These are phyloP conservation scores for Oreochromis grahami DNA, from an alignment of 2,797 vertebrate genomes.

Conservation along the genomic window DNA sequence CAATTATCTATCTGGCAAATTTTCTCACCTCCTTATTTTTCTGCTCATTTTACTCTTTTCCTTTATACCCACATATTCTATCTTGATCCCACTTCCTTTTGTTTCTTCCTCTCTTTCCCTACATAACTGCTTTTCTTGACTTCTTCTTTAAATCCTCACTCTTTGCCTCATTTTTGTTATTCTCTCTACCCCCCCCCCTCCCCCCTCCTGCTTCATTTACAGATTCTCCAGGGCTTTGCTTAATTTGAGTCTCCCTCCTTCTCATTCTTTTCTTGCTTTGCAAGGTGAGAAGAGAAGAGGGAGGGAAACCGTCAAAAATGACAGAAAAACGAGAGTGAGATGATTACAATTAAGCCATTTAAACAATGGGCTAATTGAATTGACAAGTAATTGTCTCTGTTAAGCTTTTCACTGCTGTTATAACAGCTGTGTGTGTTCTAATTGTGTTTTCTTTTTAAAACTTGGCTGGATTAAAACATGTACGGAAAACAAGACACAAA, in stretches of 20 bases:
- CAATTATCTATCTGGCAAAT: background rate
- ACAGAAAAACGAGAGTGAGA: background rate
- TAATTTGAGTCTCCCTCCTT: background rate
- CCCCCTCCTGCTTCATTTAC: background rate
- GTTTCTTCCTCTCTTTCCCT: background rate
- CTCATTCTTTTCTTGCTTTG: conserved; percentile 3
- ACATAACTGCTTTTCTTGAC: background rate
- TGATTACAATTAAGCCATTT: conserved; percentile 42
- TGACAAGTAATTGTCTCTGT: conserved; percentile 47
- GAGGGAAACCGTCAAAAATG: background rate
- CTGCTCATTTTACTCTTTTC: background rate
- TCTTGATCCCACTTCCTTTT: background rate
- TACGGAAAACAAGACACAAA: background rate
- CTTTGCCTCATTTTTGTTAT: background rate
- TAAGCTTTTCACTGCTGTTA: conserved; percentile 33
- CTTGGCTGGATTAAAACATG: background rate
- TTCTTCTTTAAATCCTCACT: background rate
- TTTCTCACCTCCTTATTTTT: background rate
- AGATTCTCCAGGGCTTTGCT: background rate
- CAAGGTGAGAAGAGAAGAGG: background rate
- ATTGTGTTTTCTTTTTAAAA: background rate
- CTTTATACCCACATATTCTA: background rate
- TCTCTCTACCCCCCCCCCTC: background rate
- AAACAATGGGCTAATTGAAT: conserved; percentile 44
- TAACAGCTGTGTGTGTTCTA: background rate